These are phyloP conservation scores for Sabatieria punctata DNA, from an alignment of 2,888 invertebrate genomes.

Conservation along the genomic window DNA sequence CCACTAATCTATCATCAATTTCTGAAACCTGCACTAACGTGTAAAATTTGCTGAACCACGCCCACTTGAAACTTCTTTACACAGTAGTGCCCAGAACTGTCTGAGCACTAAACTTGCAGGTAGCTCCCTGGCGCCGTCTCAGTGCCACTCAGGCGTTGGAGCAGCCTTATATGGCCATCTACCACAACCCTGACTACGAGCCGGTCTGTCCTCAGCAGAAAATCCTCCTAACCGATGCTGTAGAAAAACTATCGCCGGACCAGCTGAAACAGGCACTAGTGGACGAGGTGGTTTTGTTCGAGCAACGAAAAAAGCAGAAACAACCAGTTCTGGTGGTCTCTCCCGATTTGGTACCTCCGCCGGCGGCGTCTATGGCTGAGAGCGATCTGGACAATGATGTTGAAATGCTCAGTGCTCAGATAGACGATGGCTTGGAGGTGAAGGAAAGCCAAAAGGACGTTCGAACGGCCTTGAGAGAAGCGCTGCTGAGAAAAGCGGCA, in stretches of 20 bases:
- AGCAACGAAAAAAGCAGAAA: background rate
- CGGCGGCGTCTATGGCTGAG: background rate
- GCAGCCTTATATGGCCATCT: slow-evolving; percentile 35
- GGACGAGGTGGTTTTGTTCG: slow-evolving; percentile 31
- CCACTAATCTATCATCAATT: no score
- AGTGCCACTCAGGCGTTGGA: slow-evolving; percentile 35
- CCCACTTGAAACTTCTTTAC: no score
- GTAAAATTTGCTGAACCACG: no score
- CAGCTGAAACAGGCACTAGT: slow-evolving; percentile 29
- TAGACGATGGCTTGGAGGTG: slow-evolving; percentile 26
- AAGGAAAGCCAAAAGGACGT: slow-evolving; percentile 31
- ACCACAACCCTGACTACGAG: slow-evolving; percentile 36
- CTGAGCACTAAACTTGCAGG: no score
- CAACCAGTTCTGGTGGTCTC: no score
- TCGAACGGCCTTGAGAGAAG: slow-evolving; percentile 23
- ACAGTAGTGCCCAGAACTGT: no score
- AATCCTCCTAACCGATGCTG: slow-evolving; percentile 22
- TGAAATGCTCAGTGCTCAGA: slow-evolving; percentile 14
- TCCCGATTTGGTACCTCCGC: background rate
- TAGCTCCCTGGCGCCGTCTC: slow-evolving; percentile 35
- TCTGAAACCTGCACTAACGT: no score
- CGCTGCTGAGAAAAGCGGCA: background rate
- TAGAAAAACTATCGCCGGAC: slow-evolving; percentile 26
- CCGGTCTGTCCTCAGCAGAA: slow-evolving; percentile 24
- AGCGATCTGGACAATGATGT: slow-evolving; percentile 12